These are phyloP conservation scores for Stercorarius parasiticus DNA, from an alignment of 2,113 vertebrate genomes.

Conservation along the genomic window DNA sequence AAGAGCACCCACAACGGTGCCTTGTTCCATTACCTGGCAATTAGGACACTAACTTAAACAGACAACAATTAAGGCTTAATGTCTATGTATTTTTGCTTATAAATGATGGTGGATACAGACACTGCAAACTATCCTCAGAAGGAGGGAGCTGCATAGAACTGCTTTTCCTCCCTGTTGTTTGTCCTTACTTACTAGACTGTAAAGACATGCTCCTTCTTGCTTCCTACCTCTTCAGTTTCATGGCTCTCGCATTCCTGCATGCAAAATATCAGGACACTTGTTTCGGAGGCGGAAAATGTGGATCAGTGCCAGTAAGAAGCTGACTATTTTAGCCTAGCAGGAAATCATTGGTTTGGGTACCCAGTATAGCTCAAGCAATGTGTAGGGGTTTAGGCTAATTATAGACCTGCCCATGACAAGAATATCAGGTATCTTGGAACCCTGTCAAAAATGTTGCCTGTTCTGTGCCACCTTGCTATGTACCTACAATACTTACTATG, in stretches of 20 bases:
- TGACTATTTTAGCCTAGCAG: not conserved
- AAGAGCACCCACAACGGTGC: accelerated
- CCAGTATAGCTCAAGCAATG: not conserved
- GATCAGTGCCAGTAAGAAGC: not conserved
- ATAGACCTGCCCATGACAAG: not conserved
- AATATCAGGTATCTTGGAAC: not conserved
- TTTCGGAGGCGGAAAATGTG: not conserved
- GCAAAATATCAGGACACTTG: not conserved
- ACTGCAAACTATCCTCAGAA: not conserved
- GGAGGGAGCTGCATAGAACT: not conserved
- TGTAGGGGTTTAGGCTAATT: not conserved
- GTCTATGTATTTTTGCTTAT: not conserved
- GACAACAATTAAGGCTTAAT: not conserved
- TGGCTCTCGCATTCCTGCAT: not conserved
- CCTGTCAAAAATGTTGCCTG: not conserved
- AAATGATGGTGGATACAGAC: not conserved
- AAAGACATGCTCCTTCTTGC: not conserved
- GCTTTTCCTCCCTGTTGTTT: not conserved
- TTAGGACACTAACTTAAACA: not conserved
- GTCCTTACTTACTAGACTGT: not conserved
- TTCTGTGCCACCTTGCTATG: not conserved
- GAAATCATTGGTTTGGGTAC: not conserved
- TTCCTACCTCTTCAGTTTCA: not conserved
- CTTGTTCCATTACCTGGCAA: not conserved
- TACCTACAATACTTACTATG: not conserved